These are phyloP conservation scores for Oryzias sinensis DNA, from an alignment of 2,797 vertebrate species.

Conservation along the genomic window DNA sequence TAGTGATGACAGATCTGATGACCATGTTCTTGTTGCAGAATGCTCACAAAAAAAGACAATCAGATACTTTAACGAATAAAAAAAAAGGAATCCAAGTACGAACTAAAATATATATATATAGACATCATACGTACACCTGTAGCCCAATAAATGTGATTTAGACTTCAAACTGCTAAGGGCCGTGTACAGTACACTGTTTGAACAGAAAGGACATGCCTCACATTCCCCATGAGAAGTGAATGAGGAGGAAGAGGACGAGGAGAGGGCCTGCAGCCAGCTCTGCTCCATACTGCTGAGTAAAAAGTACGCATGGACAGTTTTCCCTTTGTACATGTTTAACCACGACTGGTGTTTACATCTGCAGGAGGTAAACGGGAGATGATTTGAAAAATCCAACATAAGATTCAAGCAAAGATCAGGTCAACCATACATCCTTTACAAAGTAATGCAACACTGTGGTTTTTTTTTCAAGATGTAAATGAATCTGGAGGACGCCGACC, in stretches of 20 bases:
- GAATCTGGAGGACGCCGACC: too few species aligned
- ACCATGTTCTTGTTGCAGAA: too few species aligned
- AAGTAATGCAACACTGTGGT: too few species aligned
- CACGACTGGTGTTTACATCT: background rate
- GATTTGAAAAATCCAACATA: too few species aligned
- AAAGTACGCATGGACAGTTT: background rate
- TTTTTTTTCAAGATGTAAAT: too few species aligned
- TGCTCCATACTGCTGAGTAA: slow-evolving; percentile 8
- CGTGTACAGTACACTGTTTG: slow-evolving; percentile 51
- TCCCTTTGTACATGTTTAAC: background rate
- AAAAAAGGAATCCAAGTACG: background rate
- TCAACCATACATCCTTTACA: too few species aligned
- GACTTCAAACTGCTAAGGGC: slow-evolving; percentile 20
- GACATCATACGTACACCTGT: background rate
- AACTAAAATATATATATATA: background rate
- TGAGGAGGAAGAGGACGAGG: slow-evolving; percentile 16
- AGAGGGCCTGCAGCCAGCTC: slow-evolving; percentile 6
- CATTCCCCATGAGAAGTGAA: slow-evolving; percentile 68
- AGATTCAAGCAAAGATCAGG: too few species aligned
- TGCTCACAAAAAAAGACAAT: too few species aligned
- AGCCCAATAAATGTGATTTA: slow-evolving; percentile 17
- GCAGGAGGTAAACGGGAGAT: background rate
- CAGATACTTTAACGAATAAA: too few species aligned
- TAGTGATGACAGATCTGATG: too few species aligned
- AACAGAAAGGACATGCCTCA: slow-evolving; percentile 68